Conservation (phyloP, 2,797 vertebrate species). For the Megaceryle alcyon region DNA sequence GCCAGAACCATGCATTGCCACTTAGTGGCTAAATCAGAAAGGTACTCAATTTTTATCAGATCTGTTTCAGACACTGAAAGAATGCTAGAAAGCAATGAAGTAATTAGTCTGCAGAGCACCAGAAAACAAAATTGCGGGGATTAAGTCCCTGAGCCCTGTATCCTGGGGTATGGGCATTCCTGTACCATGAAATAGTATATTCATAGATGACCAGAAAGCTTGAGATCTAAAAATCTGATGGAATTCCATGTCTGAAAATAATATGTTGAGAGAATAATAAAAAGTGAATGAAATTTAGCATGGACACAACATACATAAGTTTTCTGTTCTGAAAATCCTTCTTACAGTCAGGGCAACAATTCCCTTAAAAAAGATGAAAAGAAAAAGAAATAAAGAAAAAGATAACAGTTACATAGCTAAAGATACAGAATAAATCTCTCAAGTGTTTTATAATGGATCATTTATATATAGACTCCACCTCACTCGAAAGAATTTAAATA, state of each 20-base stretch:
- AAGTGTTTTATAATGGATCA: not conserved
- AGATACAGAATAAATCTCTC: not conserved
- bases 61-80: not conserved
- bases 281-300: not conserved
- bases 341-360: not conserved
- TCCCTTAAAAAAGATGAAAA: not conserved
- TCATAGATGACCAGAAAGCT: not conserved
- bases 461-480: not conserved
- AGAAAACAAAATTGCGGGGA: not conserved
- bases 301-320: not conserved
- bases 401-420: not conserved
- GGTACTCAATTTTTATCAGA: not conserved
- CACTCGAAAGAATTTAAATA: not conserved
- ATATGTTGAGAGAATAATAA: not conserved
- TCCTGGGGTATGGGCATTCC: too few relatives aligned
- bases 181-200: not conserved
- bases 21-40: not conserved
- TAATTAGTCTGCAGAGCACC: not conserved
- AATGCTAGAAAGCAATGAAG: not conserved
- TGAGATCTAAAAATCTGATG: not conserved
- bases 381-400: too few relatives aligned
- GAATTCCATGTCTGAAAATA: not conserved
- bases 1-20: not conserved
- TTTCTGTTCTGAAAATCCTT: not conserved
- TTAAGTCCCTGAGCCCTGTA: not conserved